Conservation (phyloP, 2,888 invertebrate genomes). For the Halictus ligatus region DNA sequence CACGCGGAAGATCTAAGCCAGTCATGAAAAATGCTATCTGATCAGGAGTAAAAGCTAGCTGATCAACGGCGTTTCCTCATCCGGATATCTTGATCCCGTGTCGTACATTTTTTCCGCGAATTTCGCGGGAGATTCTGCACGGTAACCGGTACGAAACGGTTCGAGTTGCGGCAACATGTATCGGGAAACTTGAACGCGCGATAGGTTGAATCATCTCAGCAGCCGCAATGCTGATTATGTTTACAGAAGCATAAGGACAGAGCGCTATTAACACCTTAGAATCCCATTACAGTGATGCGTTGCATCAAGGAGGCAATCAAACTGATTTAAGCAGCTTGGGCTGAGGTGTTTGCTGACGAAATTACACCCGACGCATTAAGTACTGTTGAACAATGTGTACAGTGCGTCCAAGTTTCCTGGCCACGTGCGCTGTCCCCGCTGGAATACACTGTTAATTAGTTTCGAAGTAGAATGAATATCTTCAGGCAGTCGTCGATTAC, state of each 20-base stretch:
- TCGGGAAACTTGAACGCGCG: constrained; percentile 24
- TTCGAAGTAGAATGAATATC: neutral
- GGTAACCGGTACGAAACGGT: neutral
- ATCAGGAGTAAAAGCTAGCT: neutral
- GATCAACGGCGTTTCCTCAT: neutral
- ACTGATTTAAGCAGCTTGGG: constrained; percentile 56
- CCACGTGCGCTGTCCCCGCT: constrained; percentile 2
- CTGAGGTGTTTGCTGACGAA: constrained; percentile 48
- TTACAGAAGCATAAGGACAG: constrained; percentile 56
- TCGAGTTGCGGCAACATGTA: neutral
- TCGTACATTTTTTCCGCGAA: neutral
- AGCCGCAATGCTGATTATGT: constrained; percentile 49
- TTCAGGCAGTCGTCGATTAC: neutral
- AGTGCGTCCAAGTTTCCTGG: neutral
- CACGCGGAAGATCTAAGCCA: neutral
- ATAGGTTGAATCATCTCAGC: neutral
- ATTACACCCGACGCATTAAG: constrained; percentile 59
- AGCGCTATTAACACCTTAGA: constrained; percentile 58
- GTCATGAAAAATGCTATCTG: neutral
- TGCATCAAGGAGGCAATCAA: constrained; percentile 57
- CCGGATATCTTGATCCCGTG: neutral
- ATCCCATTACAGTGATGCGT: constrained; percentile 51
- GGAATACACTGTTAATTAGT: constrained; percentile 22
- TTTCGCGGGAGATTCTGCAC: neutral
- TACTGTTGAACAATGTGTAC: constrained; percentile 39